Evolutionary conservation across 2,888 invertebrate species (phyloP).

Genomic region (Candidula unifasciata): DNA sequence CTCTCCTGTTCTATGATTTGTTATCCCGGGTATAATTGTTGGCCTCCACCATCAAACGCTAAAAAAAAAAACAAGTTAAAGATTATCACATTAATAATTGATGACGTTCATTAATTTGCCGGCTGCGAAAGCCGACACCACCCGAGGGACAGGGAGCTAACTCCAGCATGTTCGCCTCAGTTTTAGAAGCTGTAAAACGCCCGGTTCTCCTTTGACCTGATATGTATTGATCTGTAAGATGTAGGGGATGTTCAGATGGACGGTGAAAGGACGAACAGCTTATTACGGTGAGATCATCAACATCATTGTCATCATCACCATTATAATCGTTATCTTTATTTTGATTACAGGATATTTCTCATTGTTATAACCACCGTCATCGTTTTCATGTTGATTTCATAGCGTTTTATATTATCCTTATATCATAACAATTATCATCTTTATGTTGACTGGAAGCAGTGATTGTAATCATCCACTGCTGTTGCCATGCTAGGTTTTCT

Average conservation of each 20-base stretch:
- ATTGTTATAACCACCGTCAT: no score
- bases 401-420: no score
- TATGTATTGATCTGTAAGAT: neutral
- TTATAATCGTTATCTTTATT: no score
- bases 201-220: neutral
- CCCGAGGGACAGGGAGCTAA: conserved; percentile 21
- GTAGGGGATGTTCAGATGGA: neutral
- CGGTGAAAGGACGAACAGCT: neutral
- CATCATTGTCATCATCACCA: no score
- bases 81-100: conserved; percentile 49
- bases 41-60: conserved; percentile 33
- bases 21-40: conserved; percentile 43
- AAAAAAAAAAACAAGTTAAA: conserved; percentile 47
- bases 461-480: no score
- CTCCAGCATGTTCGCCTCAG: conserved; percentile 9
- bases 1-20: conserved; percentile 34
- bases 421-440: no score
- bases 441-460: no score
- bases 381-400: no score
- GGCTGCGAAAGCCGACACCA: conserved; percentile 45
- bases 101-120: conserved; percentile 48
- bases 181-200: conserved; percentile 33
- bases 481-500: no score
- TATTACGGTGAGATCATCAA: no score
- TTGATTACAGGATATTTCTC: no score